Base-by-base conservation (phyloP, 35 echinoderm and acorn worm species). In the Heliocidaris tuberculata region DNA sequence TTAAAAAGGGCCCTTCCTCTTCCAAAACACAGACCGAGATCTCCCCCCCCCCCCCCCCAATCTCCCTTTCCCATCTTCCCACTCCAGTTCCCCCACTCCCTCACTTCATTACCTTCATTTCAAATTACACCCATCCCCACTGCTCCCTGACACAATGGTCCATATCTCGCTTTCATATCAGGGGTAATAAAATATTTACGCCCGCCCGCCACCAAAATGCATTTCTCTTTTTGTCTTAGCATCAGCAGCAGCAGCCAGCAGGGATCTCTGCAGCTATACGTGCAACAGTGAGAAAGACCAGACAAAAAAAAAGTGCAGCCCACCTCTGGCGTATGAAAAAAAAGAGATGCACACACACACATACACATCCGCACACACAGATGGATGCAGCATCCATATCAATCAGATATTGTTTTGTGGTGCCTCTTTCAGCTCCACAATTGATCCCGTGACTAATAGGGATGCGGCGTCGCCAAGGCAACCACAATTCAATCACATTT, bases 101-200 rank as follows among this genome's bases (percentile, higher is more conserved):
- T 70, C 60, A 70, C 60, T 70, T 70, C 15, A 70, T 70, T 70
- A 70, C 16, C 60, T 70, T 16, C 60, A 65, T 70, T 70, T 27
- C 60, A 70, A 70, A 70, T 70, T 70, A 27, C 60, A 70, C 60
- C 6, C 60, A 70, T 70, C 60, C 17, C 15, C 60, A 70, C 24
- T 27, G 60, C 60, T 27, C 60, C 60, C 16, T 27, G 24, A 70
- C 60, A 70, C 60, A 70, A 70, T 70, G 60, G 60, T 70, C 60
- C 60, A 70, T 70, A 70, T 70, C 60, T 70, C 60, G 6, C 60
- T 70, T 70, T 70, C 60, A 70, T 70, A 70, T 70, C 60, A 70
- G 60, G 60, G 60, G 60, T 70, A 70, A 70, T 70, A 70, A 70
- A 70, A 70, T 70, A 70, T 70, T 70, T 70, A 70, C 60, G 50